Evolutionary conservation across 2,113 vertebrate species (phyloP).

Genomic region (Calyptommatus sinebrachiatus): DNA sequence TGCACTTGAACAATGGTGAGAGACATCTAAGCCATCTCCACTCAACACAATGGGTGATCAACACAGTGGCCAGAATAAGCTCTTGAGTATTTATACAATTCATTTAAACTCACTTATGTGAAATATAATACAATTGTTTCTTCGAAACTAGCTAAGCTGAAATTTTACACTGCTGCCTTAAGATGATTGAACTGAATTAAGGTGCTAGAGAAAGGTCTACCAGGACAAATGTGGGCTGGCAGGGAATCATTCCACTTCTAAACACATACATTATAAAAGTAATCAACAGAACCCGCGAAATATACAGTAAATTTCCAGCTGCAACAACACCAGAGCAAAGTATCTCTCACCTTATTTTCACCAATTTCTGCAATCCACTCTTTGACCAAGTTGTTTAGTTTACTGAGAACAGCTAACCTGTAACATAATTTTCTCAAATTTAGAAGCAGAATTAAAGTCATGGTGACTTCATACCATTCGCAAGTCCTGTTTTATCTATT

Average conservation of each 20-base stretch:
- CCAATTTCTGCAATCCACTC: conserved; percentile 94
- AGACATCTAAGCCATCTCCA: too few relatives aligned
- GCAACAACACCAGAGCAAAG: background rate
- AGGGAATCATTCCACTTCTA: background rate
- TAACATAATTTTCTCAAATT: conserved; percentile 34
- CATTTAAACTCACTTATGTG: background rate
- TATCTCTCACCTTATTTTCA: conserved; percentile 84
- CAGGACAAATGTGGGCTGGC: background rate
- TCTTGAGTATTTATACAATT: background rate
- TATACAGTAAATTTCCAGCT: background rate
- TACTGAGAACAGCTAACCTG: conserved; percentile 88
- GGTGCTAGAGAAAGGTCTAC: background rate
- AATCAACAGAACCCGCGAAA: background rate
- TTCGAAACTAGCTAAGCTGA: background rate
- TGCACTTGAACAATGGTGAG: too few relatives aligned
- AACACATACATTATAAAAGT: background rate
- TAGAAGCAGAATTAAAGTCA: background rate
- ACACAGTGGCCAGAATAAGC: background rate
- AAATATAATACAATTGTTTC: background rate
- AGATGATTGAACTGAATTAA: too few relatives aligned
- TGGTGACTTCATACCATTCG: too few relatives aligned
- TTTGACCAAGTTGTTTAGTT: conserved; percentile 92
- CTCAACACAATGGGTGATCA: too few relatives aligned
- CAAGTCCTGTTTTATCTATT: background rate
- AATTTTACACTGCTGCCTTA: background rate